A percentile compares a stretch with the other conserved stretches of the same genome.
Evolutionary conservation across 2,888 invertebrate genomes (phyloP).

Genomic region (Heliconius hortense): DNA sequence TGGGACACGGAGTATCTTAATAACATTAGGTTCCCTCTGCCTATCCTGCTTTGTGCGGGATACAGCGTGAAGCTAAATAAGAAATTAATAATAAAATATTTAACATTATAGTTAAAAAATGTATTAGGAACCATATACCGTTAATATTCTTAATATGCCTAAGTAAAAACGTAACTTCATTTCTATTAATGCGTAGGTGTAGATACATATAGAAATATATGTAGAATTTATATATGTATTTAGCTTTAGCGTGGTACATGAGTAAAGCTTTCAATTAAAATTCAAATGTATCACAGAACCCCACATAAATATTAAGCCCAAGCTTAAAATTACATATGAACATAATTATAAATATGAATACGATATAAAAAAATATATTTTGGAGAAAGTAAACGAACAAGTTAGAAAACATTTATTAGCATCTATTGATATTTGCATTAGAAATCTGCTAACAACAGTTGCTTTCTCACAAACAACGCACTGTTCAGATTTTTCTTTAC

Average conservation of each 20-base stretch:
- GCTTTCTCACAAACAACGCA: conserved; percentile 64
- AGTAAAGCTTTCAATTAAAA: conserved; percentile 1
- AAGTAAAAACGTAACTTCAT: background rate
- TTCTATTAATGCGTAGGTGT: background rate
- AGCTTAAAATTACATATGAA: conserved; percentile 13
- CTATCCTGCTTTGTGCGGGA: too few species aligned
- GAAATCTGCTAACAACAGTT: conserved; percentile 70
- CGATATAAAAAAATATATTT: conserved; percentile 39
- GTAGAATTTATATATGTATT: background rate
- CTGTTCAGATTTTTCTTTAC: conserved; percentile 7
- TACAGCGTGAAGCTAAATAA: too few species aligned
- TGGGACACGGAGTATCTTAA: too few species aligned
- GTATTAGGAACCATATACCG: too few species aligned
- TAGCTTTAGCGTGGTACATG: background rate
- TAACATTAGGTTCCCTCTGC: too few species aligned
- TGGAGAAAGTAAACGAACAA: conserved; percentile 68
- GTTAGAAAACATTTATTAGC: conserved; percentile 75
- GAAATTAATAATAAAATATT: too few species aligned
- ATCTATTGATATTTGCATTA: conserved; percentile 75
- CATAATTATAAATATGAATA: conserved; percentile 19
- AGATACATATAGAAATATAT: background rate
- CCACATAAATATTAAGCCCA: conserved; percentile 10
- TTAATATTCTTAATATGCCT: too few species aligned
- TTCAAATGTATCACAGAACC: conserved; percentile 8
- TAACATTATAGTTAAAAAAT: too few species aligned